Evolutionary conservation across 2,888 invertebrate species (phyloP).

Genomic region (Spodoptera exigua): DNA sequence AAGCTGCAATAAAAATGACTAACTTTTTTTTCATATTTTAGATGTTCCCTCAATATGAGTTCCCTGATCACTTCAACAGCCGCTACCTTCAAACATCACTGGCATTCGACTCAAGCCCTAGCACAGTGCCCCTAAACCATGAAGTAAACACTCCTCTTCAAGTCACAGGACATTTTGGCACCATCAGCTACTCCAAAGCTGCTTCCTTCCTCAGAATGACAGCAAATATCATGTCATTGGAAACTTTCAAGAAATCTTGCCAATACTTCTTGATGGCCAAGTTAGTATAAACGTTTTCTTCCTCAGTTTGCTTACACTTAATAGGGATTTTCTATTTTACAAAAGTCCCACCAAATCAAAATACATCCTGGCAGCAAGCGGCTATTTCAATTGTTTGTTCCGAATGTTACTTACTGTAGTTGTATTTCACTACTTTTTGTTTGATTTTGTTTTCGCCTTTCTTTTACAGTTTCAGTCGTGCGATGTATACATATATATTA

Average conservation of each 20-base stretch:
- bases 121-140: constrained; percentile 89
- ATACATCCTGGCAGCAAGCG: no score
- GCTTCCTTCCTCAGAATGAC: constrained; percentile 84
- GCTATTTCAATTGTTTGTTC: no score
- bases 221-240: constrained; percentile 74
- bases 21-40: constrained; percentile 62
- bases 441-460: no score
- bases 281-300: constrained; percentile 75
- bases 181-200: constrained; percentile 92
- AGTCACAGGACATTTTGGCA: constrained; percentile 91
- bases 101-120: constrained; percentile 75
- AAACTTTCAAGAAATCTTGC: constrained; percentile 74
- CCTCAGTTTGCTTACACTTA: no score
- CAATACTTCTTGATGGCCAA: constrained; percentile 78
- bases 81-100: constrained; percentile 92
- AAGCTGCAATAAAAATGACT: no score
- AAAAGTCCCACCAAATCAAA: no score
- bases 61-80: constrained; percentile 92
- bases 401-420: no score
- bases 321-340: no score
- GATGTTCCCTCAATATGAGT: constrained; percentile 90
- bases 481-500: no score
- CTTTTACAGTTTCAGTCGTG: no score
- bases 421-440: no score
- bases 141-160: constrained; percentile 90